Percentiles rank a stretch among this genome's conserved stretches.
Evolutionary conservation across 2,113 vertebrate species (phyloP).

Genomic region (Tychaedon coryphoeus): DNA sequence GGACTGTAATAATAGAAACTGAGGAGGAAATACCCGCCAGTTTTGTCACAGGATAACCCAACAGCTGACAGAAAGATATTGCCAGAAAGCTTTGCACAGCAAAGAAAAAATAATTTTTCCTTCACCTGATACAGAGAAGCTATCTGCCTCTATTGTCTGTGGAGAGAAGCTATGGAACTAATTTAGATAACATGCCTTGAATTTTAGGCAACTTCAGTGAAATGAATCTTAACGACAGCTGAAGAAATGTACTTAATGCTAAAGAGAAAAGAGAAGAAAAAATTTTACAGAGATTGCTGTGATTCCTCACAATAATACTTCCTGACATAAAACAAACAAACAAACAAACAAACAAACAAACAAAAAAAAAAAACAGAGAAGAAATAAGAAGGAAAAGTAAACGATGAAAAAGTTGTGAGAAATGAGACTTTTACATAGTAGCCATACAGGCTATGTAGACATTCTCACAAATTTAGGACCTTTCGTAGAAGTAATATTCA

Average conservation of each 20-base stretch:
- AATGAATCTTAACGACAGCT: neutral
- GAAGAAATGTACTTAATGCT: neutral
- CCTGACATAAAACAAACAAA: neutral
- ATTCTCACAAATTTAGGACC: neutral
- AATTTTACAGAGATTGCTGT: neutral
- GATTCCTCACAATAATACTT: neutral
- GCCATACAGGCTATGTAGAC: neutral
- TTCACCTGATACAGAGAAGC: neutral
- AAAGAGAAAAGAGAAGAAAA: neutral
- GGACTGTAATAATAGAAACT: neutral
- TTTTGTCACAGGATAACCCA: neutral
- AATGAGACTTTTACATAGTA: neutral
- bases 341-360: neutral
- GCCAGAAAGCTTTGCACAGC: neutral
- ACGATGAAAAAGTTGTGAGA: neutral
- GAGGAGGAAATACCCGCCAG: neutral
- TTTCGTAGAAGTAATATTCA: neutral
- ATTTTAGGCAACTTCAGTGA: neutral
- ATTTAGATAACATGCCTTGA: neutral
- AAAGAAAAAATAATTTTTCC: neutral
- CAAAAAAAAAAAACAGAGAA: too few relatives aligned
- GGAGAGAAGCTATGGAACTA: neutral
- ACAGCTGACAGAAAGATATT: neutral
- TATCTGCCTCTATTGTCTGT: neutral
- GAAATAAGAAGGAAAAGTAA: neutral